Percentiles rank a stretch among this genome's conserved stretches.
phyloP scores from a whole-genome alignment of 1,140 invertebrate genomes.

The Procambarus virginalis region DNA sequence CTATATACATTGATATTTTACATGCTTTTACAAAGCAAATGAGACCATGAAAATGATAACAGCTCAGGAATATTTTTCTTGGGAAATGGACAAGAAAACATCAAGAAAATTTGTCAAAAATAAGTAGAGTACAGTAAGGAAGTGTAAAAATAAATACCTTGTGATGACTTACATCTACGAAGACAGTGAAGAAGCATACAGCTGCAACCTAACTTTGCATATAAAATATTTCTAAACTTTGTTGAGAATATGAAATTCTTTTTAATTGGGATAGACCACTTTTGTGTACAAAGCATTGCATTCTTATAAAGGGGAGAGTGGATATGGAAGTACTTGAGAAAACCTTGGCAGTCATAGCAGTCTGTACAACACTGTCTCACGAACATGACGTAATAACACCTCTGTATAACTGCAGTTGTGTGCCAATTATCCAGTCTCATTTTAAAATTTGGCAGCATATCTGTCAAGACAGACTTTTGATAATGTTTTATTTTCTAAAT shows the following conservation, averaged over 20 bases:
- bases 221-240: constrained; percentile 29
- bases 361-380: constrained; percentile 12
- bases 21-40: constrained; percentile 65
- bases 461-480: no score
- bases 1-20: constrained; percentile 64
- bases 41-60: constrained; percentile 50
- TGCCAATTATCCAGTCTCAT: constrained; percentile 12
- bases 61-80: constrained; percentile 52
- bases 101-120: constrained; percentile 2
- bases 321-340: constrained; percentile 41
- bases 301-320: constrained; percentile 4
- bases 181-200: constrained; percentile 17
- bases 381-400: constrained; percentile 1
- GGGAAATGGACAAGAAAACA: constrained; percentile 19
- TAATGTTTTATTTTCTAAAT: no score
- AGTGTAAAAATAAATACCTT: constrained; percentile 56
- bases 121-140: constrained; percentile 44
- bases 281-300: constrained; percentile 28
- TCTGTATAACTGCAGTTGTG: constrained; percentile 26
- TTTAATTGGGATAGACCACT: constrained; percentile 48
- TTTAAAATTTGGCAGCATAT: neutral
- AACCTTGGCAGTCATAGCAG: constrained; percentile 40
- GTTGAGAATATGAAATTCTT: constrained; percentile 16
- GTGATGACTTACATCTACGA: constrained; percentile 20
- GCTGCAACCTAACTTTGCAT: constrained; percentile 42